phyloP scores from a whole-genome alignment of 2,113 vertebrate species.

The Cinclus cinclus region DNA sequence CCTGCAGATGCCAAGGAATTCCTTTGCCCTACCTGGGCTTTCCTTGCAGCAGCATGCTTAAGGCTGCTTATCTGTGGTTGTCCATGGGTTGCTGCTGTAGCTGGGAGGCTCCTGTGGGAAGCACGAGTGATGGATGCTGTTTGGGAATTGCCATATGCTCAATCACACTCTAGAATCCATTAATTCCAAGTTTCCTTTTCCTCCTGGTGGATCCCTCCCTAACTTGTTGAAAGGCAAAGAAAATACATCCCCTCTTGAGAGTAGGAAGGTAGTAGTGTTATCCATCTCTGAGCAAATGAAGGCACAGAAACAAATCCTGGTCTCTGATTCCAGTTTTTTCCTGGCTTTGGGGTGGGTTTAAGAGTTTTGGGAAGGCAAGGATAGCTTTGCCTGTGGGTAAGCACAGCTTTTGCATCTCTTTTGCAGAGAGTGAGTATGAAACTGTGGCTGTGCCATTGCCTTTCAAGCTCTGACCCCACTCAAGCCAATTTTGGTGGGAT shows the following conservation, averaged over 20 bases:
- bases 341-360: background rate
- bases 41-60: background rate
- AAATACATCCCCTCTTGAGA: background rate
- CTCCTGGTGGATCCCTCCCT: background rate
- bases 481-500: rapidly evolving
- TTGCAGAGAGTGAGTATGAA: rapidly evolving
- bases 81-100: background rate
- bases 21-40: background rate
- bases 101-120: background rate
- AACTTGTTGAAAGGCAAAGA: background rate
- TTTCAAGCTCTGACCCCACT: background rate
- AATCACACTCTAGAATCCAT: background rate
- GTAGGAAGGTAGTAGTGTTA: rapidly evolving
- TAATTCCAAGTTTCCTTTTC: background rate
- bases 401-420: background rate
- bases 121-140: background rate
- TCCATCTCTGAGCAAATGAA: background rate
- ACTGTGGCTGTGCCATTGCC: rapidly evolving
- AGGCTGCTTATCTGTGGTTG: background rate
- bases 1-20: background rate
- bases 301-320: background rate
- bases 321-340: background rate
- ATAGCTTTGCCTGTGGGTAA: background rate
- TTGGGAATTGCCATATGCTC: background rate
- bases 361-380: background rate